Base-by-base conservation (phyloP, 2,113 vertebrate species). In the Odontophorus gujanensis region DNA sequence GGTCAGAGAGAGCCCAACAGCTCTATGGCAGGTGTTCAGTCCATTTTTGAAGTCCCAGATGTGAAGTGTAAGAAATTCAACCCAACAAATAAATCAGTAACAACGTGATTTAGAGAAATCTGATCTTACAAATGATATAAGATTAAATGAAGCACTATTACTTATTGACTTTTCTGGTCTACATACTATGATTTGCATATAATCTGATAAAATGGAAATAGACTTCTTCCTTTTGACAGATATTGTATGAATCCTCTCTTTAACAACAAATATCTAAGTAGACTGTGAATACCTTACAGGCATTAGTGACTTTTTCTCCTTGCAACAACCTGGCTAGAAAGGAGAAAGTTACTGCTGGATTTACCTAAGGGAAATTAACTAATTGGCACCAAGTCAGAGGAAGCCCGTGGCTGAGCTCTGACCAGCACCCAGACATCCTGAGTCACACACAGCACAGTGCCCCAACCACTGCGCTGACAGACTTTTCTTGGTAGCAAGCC, bases 401-500 rank as follows among this genome's bases (percentile, higher is more conserved):
- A 91, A 95, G 71, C 61, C 48, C 68, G 63, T 81, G 72, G 74
- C 87, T 86, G 79, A 90, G 65, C 72, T 76, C 48, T 78, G 83
- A 87, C 74, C 89, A 82, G 91, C 74, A 88, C 91, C 79, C 93
- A 95, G 87, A 89, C 93, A 86, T 45, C 81, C 87, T 87, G 89
- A 95, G 85, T 94, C 89, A 93, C 85, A 92, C 89, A 93, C 85
- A 92, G 67, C 61, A 57, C 91, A 78, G 45, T 40, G 74, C 50
- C 85, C 48, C 85, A 91, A 86, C 67, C 85, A 57, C 59, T 90
- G 68, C 11, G 63, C 82, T 96, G 82, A 76, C 85, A 69, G 94
- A 59, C 17, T 82, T 93, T 86, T 72, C 80, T 96, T 96, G 92
- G 93, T 89, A 92, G 80, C 74, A 82, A 95, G 85, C 92, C 89